phyloP scores from a whole-genome alignment of 2,888 invertebrate species.

The Ctena decussata region DNA sequence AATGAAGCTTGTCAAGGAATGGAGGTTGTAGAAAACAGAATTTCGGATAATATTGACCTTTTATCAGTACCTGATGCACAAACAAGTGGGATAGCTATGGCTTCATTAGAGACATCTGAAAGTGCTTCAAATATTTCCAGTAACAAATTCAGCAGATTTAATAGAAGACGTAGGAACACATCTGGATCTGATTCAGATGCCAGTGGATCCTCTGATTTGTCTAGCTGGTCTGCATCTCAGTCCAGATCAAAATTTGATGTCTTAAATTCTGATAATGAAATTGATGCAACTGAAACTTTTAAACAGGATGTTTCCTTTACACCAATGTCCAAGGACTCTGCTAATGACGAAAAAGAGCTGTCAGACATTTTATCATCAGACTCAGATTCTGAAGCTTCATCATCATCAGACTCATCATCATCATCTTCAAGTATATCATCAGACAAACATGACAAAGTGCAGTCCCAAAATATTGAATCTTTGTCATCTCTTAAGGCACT shows the following conservation, averaged over 20 bases:
- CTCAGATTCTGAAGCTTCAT: conserved; percentile 18
- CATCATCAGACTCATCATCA: conserved; percentile 28
- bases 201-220: not conserved
- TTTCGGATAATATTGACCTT: not conserved
- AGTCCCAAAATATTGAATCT: not conserved
- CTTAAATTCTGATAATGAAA: too few species aligned
- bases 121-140: conserved; percentile 59
- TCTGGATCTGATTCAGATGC: conserved; percentile 14
- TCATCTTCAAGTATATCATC: not conserved
- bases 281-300: not conserved
- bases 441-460: not conserved
- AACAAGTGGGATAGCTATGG: not conserved
- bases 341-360: not conserved
- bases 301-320: not conserved
- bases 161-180: conserved; percentile 46
- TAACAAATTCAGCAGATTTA: conserved; percentile 58
- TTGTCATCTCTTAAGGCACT: not conserved
- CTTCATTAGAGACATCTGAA: conserved; percentile 7
- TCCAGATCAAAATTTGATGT: not conserved
- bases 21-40: not conserved
- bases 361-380: not conserved
- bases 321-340: not conserved
- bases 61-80: not conserved
- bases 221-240: not conserved
- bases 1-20: too few species aligned